phyloP scores from a whole-genome alignment of 2,888 invertebrate species.

The Drosophila kambysellisi region DNA sequence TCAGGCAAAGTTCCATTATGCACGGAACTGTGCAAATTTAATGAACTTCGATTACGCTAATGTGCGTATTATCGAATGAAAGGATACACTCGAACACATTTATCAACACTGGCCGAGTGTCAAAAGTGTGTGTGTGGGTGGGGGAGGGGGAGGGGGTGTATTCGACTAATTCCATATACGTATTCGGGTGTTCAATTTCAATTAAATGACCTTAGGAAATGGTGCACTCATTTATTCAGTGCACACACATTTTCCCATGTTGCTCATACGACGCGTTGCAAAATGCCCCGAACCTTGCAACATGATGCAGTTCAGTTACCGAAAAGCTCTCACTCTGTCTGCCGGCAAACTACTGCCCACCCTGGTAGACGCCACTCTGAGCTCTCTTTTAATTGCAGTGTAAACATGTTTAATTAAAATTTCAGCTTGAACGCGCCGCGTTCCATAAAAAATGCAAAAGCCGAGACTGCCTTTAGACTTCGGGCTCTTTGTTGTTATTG shows the following conservation, averaged over 20 bases:
- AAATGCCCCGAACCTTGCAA: constrained; percentile 7
- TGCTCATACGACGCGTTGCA: constrained; percentile 47
- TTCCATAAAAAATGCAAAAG: constrained; percentile 53
- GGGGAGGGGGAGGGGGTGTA: too few species aligned
- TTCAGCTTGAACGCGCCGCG: constrained; percentile 67
- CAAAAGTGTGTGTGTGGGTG: neutral
- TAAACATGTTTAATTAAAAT: constrained; percentile 80
- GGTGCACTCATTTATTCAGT: neutral
- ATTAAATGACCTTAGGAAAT: constrained; percentile 5
- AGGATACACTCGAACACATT: neutral
- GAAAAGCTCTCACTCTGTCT: neutral
- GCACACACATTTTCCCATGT: constrained; percentile 27
- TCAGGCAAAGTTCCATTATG: constrained; percentile 19
- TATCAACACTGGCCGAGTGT: constrained; percentile 9
- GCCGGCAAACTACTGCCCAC: neutral
- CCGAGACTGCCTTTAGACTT: constrained; percentile 66
- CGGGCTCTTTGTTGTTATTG: constrained; percentile 35
- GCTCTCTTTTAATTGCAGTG: constrained; percentile 72
- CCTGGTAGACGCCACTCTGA: constrained; percentile 7
- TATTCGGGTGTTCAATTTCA: constrained; percentile 39
- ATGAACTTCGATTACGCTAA: constrained; percentile 65
- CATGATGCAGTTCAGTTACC: constrained; percentile 18
- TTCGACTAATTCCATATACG: constrained; percentile 10
- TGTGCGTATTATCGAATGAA: neutral
- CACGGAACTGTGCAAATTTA: constrained; percentile 43